Percentiles rank a stretch among this genome's conserved stretches.
Evolutionary conservation across 2,113 vertebrate genomes (phyloP).

Genomic region (Xyrauchen texanus): DNA sequence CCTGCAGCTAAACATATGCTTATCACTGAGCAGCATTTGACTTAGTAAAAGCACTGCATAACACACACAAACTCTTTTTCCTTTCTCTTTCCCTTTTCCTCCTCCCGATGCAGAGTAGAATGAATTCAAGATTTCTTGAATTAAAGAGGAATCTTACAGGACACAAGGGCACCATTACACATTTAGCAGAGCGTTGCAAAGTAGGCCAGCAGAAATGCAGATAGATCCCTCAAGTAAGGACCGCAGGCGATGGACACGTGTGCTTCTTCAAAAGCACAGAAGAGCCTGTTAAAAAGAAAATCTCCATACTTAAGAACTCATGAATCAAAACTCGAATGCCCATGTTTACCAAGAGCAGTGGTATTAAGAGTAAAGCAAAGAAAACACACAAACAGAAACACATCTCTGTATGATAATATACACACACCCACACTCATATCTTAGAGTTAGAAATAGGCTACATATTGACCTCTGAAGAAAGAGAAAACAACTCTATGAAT

Average conservation of each 20-base stretch:
- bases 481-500: neutral
- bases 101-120: neutral
- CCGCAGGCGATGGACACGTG: slow-evolving; percentile 34
- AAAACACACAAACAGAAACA: neutral
- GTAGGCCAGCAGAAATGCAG: slow-evolving; percentile 55
- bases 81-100: neutral
- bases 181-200: slow-evolving; percentile 56
- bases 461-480: neutral
- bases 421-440: neutral
- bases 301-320: slow-evolving; percentile 43
- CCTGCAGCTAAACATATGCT: slow-evolving; percentile 61
- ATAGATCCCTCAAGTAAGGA: slow-evolving; percentile 48
- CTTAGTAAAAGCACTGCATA: slow-evolving; percentile 47
- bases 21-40: slow-evolving; percentile 59
- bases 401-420: neutral
- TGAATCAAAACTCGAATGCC: slow-evolving; percentile 46
- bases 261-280: slow-evolving; percentile 40
- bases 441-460: neutral
- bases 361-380: slow-evolving; percentile 36
- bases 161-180: slow-evolving; percentile 57
- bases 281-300: slow-evolving; percentile 27
- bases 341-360: slow-evolving; percentile 36
- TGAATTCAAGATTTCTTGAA: slow-evolving; percentile 5
- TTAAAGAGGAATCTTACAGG: slow-evolving; percentile 38
- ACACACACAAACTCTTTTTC: slow-evolving; percentile 25